Percentiles rank a stretch among this genome's conserved stretches.
Conservation (phyloP, 2,888 invertebrate genomes). For the Zygothrica quintamaculata region DNA sequence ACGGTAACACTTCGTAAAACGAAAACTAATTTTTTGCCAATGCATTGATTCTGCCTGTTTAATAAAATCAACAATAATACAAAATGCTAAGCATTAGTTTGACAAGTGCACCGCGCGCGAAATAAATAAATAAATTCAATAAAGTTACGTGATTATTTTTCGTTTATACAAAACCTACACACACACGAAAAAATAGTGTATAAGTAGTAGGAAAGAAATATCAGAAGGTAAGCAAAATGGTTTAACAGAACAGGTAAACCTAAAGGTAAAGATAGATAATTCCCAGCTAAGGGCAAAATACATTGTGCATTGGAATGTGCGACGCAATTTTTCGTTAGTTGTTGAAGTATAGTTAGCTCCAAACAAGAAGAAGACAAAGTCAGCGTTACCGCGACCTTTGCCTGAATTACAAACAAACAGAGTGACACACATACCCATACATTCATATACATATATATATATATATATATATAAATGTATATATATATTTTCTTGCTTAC, state of each 20-base stretch:
- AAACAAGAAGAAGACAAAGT: slow-evolving; percentile 21
- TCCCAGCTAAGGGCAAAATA: slow-evolving; percentile 14
- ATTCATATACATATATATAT: slow-evolving; percentile 7
- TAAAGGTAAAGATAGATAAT: slow-evolving; percentile 17
- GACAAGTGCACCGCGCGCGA: slow-evolving; percentile 39
- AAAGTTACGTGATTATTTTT: slow-evolving; percentile 13
- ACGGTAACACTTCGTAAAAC: slow-evolving; percentile 38
- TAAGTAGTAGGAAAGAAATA: slow-evolving; percentile 45
- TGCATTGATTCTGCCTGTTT: slow-evolving; percentile 42
- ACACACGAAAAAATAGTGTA: slow-evolving; percentile 31
- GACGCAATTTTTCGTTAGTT: slow-evolving; percentile 31
- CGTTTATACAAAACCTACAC: slow-evolving; percentile 12
- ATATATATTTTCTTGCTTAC: background rate
- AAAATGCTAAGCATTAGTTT: slow-evolving; percentile 41
- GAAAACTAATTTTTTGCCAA: slow-evolving; percentile 57
- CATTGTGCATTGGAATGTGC: slow-evolving; percentile 54
- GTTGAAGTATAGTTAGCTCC: slow-evolving; percentile 17
- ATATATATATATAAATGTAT: slow-evolving; percentile 1
- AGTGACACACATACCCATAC: slow-evolving; percentile 55
- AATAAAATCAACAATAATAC: slow-evolving; percentile 34
- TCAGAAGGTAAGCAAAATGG: slow-evolving; percentile 51
- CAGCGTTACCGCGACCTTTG: slow-evolving; percentile 68
- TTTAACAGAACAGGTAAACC: slow-evolving; percentile 41
- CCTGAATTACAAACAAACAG: slow-evolving; percentile 73
- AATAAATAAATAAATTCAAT: slow-evolving; percentile 22